Conservation (phyloP, 1,140 invertebrate genomes). For the Achroia grisella region DNA sequence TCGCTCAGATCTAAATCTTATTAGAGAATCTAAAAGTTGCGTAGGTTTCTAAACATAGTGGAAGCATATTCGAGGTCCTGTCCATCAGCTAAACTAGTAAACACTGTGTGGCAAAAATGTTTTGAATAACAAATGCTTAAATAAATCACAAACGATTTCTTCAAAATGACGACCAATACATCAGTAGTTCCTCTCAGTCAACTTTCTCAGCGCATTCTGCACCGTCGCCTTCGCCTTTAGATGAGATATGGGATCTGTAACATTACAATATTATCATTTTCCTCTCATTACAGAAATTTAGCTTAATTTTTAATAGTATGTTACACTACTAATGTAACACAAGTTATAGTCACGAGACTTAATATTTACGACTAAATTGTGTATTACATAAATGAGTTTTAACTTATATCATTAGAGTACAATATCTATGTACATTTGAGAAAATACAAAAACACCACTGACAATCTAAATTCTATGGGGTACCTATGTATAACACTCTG, state of each 20-base stretch:
- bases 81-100: slow-evolving; percentile 3
- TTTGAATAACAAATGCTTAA: slow-evolving; percentile 30
- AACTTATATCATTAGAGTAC: too few relatives aligned
- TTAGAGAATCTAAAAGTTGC: slow-evolving; percentile 6
- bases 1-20: slow-evolving; percentile 7
- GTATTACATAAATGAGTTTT: too few relatives aligned
- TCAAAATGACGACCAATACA: slow-evolving; percentile 10
- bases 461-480: slow-evolving; percentile 10
- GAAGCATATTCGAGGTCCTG: slow-evolving; percentile 9
- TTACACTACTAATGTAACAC: slow-evolving; percentile 11
- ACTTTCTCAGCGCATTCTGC: slow-evolving; percentile 68
- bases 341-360: slow-evolving; percentile 2
- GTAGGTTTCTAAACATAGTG: slow-evolving; percentile 15
- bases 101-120: background rate
- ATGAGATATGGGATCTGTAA: slow-evolving; percentile 67
- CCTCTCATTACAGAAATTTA: slow-evolving; percentile 2
- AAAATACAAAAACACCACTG: background rate
- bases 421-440: too few relatives aligned
- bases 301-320: too few relatives aligned
- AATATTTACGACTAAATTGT: background rate
- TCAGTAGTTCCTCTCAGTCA: slow-evolving; percentile 65
- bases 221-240: slow-evolving; percentile 69
- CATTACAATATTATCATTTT: slow-evolving; percentile 10
- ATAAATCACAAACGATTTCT: slow-evolving; percentile 31
- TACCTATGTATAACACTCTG: slow-evolving; percentile 26